A percentile compares a stretch with the other conserved stretches of the same genome.
phyloP scores from a whole-genome alignment of 2,113 vertebrate species.

The Tragelaphus imberbis region DNA sequence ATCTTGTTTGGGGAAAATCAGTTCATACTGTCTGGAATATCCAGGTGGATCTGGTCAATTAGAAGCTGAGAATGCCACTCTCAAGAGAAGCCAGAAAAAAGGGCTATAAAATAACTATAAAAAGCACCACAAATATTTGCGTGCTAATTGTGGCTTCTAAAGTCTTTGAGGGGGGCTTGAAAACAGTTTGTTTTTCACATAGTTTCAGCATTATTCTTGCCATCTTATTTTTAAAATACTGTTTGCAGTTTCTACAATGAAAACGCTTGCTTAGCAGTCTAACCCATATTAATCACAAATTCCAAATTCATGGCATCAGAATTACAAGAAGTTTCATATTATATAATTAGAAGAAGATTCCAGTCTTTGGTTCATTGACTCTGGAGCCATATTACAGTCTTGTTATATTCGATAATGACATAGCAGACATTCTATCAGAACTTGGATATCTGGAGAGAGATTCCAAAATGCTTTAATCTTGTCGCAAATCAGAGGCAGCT shows the following conservation, averaged over 20 bases:
- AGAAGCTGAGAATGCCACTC: background rate
- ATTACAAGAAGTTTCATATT: constrained; percentile 45
- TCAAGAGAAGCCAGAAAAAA: background rate
- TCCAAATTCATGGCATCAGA: constrained; percentile 57
- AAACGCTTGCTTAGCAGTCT: constrained; percentile 32
- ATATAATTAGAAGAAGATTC: constrained; percentile 36
- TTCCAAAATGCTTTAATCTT: constrained; percentile 10
- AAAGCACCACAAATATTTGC: constrained; percentile 31
- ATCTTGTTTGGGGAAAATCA: background rate
- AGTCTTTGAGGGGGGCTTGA: constrained; percentile 21
- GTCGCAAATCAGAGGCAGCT: constrained; percentile 43
- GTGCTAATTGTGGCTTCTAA: constrained; percentile 9
- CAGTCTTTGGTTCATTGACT: background rate
- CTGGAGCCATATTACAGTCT: background rate
- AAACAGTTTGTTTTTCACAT: constrained; percentile 40
- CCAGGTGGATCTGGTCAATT: background rate
- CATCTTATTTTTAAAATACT: constrained; percentile 25
- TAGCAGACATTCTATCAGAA: constrained; percentile 36
- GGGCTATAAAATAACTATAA: background rate
- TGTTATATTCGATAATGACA: background rate
- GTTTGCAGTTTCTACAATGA: constrained; percentile 2
- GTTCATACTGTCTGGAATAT: background rate
- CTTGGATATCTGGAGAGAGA: constrained; percentile 25
- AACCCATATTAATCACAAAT: constrained; percentile 31
- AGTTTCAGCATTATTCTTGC: constrained; percentile 47